These are phyloP conservation scores for Calliphora vicina DNA, from an alignment of 1,140 invertebrate genomes.

Conservation along the genomic window DNA sequence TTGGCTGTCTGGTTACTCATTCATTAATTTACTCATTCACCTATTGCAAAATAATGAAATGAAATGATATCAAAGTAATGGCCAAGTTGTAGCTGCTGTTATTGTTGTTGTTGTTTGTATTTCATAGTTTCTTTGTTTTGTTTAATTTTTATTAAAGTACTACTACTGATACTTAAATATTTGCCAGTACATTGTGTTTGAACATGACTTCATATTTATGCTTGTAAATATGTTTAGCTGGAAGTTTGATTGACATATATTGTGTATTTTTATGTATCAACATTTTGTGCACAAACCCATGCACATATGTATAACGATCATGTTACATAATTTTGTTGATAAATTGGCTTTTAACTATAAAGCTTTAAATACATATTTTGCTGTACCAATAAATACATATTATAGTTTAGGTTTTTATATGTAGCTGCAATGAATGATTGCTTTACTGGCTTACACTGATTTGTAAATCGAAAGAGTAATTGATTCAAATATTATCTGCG, in stretches of 20 bases:
- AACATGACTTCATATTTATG: no score
- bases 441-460: not conserved
- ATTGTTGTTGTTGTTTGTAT: not conserved
- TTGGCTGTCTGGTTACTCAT: not conserved
- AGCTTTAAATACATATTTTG: not conserved
- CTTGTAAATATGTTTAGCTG: not conserved
- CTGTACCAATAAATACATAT: not conserved
- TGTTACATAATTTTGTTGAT: not conserved
- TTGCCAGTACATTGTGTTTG: no score
- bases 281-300: no score
- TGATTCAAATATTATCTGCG: no score
- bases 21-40: not conserved
- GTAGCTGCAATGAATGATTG: not conserved
- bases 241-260: constrained; percentile 12
- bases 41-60: not conserved
- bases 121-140: not conserved
- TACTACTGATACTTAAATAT: no score
- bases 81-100: not conserved
- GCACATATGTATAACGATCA: not conserved
- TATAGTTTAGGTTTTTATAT: not conserved
- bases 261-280: no score
- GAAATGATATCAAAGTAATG: not conserved
- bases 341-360: not conserved
- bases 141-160: not conserved
- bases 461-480: not conserved